Evolutionary conservation across 2,797 vertebrate genomes (phyloP).

Genomic region (Propithecus deckenii): DNA sequence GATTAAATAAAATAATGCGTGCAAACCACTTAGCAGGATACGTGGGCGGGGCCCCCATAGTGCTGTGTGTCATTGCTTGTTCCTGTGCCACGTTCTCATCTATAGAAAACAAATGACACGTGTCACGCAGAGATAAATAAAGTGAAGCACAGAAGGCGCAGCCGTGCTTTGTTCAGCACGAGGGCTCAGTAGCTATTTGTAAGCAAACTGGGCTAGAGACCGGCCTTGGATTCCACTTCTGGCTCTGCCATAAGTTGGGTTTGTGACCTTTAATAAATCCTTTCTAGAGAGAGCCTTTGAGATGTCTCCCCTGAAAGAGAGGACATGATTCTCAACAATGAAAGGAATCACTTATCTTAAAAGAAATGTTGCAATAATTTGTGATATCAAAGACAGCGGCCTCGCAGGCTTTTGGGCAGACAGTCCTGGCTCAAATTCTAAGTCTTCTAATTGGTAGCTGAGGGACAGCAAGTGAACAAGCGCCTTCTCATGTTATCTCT

Average conservation of each 20-base stretch:
- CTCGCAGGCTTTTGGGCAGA: background rate
- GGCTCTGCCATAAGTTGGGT: background rate
- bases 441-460: background rate
- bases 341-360: background rate
- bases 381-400: background rate
- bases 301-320: background rate
- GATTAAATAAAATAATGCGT: background rate
- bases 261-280: background rate
- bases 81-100: background rate
- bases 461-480: background rate
- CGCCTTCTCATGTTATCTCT: background rate
- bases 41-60: fast-evolving
- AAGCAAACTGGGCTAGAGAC: background rate
- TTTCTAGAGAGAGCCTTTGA: background rate
- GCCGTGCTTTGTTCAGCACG: background rate
- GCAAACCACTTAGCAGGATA: background rate
- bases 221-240: background rate
- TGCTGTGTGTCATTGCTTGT: background rate
- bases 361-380: background rate
- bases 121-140: background rate
- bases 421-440: background rate
- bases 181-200: background rate
- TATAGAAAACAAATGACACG: background rate
- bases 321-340: background rate
- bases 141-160: background rate